Base-by-base conservation (phyloP, 1,140 invertebrate genomes). In the Leptinotarsa undecemlineata region DNA sequence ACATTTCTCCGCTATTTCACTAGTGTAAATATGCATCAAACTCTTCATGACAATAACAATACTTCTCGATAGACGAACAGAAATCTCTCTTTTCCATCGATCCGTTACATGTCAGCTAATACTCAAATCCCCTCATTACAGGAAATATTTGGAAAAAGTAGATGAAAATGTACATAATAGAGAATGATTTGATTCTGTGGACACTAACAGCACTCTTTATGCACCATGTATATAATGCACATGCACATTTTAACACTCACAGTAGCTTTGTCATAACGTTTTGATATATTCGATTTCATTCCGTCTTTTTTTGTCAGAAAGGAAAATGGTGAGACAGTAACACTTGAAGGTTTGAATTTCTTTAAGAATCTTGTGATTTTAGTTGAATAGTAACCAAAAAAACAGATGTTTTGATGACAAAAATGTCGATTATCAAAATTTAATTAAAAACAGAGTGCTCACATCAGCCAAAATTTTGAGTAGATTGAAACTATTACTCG, bases 211-310 rank as follows among this genome's bases (percentile, higher is more conserved):
- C 71, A 75, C 74, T 72, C 66, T 68, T n/a, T 19, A 69, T 78
- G 76, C 76, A 78, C 76, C 61, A 68, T 78, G 76, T 78, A 78
- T 75, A 78, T 78, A 78, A 71, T 78, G 76, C 76, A 78, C 76
- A 75, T 73, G 76, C 76, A 78, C 76, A 70, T 68, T 51, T 8
- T 3, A 71, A 57, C 51, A 57, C 51, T 5, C 69, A 71, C 69
- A 15, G 69, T 71, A 71, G 69, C 69, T 71, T 71, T 19, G 48
- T 57, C 68, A 70, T 57, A 57, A 5, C 51, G n/a, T 5, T 57
- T 57, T 19, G 4, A 57, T 57, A 57, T 3, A 17, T 15, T 3
- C 51, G 51, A n/a, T n/a, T 57, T 3, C 33, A 42, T 42, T 11
- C 3, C 33, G 33, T 47, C 47, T 5, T 68, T 20, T 67, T 26